A percentile compares a stretch with the other conserved stretches of the same genome.
Conservation (phyloP, 2,113 vertebrate species). For the Pachypanchax playfairii region DNA sequence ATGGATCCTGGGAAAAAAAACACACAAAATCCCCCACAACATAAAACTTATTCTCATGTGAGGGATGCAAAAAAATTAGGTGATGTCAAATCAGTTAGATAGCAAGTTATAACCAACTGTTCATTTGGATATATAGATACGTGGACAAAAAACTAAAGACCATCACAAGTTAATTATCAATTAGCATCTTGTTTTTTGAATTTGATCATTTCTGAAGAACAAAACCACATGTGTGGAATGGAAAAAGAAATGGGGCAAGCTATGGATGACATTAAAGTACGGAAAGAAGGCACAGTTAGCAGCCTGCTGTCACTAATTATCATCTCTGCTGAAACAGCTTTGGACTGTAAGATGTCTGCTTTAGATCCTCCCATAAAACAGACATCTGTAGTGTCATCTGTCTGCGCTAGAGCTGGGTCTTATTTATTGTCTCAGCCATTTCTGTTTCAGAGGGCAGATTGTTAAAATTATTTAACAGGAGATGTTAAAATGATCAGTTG, state of each 20-base stretch:
- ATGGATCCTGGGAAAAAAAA: slow-evolving; percentile 50
- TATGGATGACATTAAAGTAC: slow-evolving; percentile 26
- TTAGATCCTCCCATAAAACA: slow-evolving; percentile 43
- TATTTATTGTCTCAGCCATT: slow-evolving; percentile 11
- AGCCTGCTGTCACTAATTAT: slow-evolving; percentile 49
- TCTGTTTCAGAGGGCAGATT: slow-evolving; percentile 2
- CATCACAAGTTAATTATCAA: not conserved
- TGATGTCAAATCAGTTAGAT: not conserved
- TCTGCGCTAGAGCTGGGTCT: slow-evolving; percentile 5
- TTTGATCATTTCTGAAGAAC: not conserved
- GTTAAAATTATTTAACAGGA: not conserved
- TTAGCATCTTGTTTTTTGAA: not conserved
- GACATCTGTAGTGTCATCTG: slow-evolving; percentile 34
- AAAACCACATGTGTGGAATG: not conserved
- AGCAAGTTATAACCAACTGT: not conserved
- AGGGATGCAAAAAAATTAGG: slow-evolving; percentile 4
- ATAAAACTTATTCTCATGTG: slow-evolving; percentile 28
- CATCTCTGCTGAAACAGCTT: slow-evolving; percentile 36
- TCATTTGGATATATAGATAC: not conserved
- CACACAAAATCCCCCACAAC: too few relatives aligned
- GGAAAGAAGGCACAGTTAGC: slow-evolving; percentile 20
- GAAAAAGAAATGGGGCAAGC: slow-evolving; percentile 18
- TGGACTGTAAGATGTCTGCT: slow-evolving; percentile 30
- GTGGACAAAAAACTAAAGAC: not conserved
- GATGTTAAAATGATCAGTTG: not conserved